Evolutionary conservation across 2,797 vertebrate species (phyloP), one percentile per base, ranked within the genome.

Genomic region (Channallabes apus): DNA sequence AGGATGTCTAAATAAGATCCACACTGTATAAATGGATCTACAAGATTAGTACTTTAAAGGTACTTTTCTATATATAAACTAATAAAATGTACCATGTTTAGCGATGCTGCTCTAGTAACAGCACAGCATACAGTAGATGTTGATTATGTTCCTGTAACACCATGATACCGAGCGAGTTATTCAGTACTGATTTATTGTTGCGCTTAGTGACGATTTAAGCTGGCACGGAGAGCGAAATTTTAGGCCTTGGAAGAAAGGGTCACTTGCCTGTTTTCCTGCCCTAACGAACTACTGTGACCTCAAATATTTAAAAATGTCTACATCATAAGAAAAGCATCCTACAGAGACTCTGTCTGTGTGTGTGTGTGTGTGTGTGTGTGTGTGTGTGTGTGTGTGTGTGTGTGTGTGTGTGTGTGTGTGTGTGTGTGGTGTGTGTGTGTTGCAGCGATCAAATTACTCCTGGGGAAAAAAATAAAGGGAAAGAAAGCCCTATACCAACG

Each of bases 401-500:
- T 69, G 68, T 71, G 35, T 71, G 35, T 72, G 38, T 71, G 32
- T 71, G n/a, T 56, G 72, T 75, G 68, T 41, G 68, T 71, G 68
- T 71, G 68, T 69, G 68, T 71, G 35, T 71, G 35, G n/a, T 72
- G 38, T 71, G 32, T 71, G 32, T 38, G 32, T 38, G 29, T 20
- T 76, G 35, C 17, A 4, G 32, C 4, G 79, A 32, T 81, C 18
- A 54, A 65, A 65, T 81, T 51, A 29, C 62, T 0, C 76, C 24
- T 77, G 27, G 9, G 27, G 18, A 20, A 79, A 73, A 61, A 80
- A 92, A 12, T 20, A 35, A 0, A 15, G 32, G 41, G 51, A 14
- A 14, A 20, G 35, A 11, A 71, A 7, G 20, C 17, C 75, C 61
- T 20, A 17, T 38, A 88, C 91, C 91, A 92, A 91, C 88, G 86